Conservation (phyloP, 2,797 vertebrate genomes). For the Tiaroga cobitis region DNA sequence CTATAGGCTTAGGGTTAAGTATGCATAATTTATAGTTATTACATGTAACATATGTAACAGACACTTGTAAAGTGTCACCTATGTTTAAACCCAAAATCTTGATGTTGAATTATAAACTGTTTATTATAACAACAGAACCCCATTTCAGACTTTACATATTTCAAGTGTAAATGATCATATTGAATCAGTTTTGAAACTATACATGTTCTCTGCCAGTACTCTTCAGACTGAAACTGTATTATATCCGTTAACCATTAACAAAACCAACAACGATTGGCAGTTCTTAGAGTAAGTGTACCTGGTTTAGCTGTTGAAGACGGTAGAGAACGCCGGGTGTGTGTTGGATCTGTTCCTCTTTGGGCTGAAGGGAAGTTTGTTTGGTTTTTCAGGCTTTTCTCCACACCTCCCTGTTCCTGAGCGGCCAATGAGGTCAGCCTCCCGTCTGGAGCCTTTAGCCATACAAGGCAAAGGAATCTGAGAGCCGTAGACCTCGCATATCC, state of each 20-base stretch:
- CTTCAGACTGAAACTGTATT: background rate
- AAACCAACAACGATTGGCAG: background rate
- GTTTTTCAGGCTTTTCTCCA: conserved; percentile 44
- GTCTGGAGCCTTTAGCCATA: conserved; percentile 57
- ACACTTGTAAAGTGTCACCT: too few relatives aligned
- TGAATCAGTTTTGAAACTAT: background rate
- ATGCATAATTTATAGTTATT: too few relatives aligned
- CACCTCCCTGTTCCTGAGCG: conserved; percentile 55
- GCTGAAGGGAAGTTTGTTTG: conserved; percentile 50
- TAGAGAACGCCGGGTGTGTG: background rate
- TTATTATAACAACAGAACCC: background rate
- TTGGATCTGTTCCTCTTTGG: conserved; percentile 23
- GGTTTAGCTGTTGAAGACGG: conserved; percentile 19
- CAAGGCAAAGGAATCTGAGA: conserved; percentile 62
- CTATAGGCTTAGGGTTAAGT: too few relatives aligned
- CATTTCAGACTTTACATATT: background rate
- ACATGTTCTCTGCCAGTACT: background rate
- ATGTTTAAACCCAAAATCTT: background rate
- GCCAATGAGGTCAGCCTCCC: conserved; percentile 58
- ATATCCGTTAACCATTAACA: background rate
- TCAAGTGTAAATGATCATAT: background rate
- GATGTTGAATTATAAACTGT: background rate
- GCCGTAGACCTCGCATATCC: conserved; percentile 54
- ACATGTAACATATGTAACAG: too few relatives aligned
- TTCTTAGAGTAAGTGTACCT: conserved; percentile 34